Evolutionary conservation across 2,113 vertebrate genomes (phyloP).

Genomic region (Motacilla alba): DNA sequence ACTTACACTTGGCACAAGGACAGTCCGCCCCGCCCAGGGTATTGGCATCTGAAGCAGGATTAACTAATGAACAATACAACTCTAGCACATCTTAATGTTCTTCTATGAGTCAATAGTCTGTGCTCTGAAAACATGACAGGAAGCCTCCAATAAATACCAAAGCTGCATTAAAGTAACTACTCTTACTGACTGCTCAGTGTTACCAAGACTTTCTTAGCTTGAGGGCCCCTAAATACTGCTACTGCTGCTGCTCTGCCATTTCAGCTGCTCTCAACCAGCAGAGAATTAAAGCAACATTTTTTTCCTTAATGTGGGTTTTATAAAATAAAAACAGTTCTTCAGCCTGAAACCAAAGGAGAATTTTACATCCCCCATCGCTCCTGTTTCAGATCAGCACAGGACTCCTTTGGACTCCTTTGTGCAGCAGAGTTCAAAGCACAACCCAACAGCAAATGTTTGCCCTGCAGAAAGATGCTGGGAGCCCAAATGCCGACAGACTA

Average conservation of each 20-base stretch:
- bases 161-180: background rate
- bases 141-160: conserved; percentile 25
- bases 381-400: background rate
- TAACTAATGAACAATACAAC: background rate
- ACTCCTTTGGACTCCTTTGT: background rate
- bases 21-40: background rate
- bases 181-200: background rate
- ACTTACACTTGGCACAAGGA: background rate
- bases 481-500: background rate
- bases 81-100: background rate
- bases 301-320: conserved; percentile 9
- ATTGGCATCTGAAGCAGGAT: background rate
- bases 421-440: conserved; percentile 27
- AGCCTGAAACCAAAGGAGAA: background rate
- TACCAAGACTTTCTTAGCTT: background rate
- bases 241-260: conserved; percentile 9
- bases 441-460: conserved; percentile 7
- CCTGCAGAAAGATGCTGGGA: background rate
- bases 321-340: conserved; percentile 29
- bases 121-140: background rate
- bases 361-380: background rate
- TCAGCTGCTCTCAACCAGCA: background rate
- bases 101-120: background rate
- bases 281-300: background rate
- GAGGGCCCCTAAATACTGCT: background rate